Evolutionary conservation across 2,113 vertebrate species (phyloP).

Genomic region (Leptobrachium leishanense): DNA sequence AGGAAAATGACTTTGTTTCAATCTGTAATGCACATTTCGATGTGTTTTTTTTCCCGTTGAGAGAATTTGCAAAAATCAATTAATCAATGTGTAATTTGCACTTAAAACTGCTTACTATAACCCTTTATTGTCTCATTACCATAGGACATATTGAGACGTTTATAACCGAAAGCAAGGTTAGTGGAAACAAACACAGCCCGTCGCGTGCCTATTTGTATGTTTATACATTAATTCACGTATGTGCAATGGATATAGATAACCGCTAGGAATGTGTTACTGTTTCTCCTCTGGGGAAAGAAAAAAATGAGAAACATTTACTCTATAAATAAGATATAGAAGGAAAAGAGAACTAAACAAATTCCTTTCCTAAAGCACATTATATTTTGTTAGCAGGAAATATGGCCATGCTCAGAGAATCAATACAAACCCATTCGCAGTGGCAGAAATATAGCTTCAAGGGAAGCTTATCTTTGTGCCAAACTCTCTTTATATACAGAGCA

Average conservation of each 20-base stretch:
- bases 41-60: slow-evolving; percentile 39
- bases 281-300: slow-evolving; percentile 13
- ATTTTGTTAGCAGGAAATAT: slow-evolving; percentile 48
- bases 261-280: slow-evolving; percentile 3
- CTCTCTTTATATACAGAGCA: slow-evolving; percentile 30
- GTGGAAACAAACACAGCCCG: slow-evolving; percentile 9
- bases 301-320: slow-evolving; percentile 10
- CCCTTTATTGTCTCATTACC: slow-evolving; percentile 44
- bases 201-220: slow-evolving; percentile 19
- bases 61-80: slow-evolving; percentile 41
- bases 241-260: slow-evolving; percentile 21
- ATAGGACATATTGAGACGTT: slow-evolving; percentile 36
- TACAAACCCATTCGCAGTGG: slow-evolving; percentile 42
- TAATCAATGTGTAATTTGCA: slow-evolving; percentile 49
- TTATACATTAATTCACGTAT: slow-evolving; percentile 24
- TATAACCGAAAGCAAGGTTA: slow-evolving; percentile 15
- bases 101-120: slow-evolving; percentile 44
- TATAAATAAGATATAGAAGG: slow-evolving; percentile 45
- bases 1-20: slow-evolving; percentile 42
- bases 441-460: slow-evolving; percentile 41
- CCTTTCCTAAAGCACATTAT: slow-evolving; percentile 47
- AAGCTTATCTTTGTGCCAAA: slow-evolving; percentile 32
- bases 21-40: slow-evolving; percentile 38
- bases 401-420: slow-evolving; percentile 39
- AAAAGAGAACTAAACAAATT: slow-evolving; percentile 42